A percentile compares a stretch with the other conserved stretches of the same genome.
Evolutionary conservation across 1,140 invertebrate species (phyloP).

Genomic region (Cydia fagiglandana): DNA sequence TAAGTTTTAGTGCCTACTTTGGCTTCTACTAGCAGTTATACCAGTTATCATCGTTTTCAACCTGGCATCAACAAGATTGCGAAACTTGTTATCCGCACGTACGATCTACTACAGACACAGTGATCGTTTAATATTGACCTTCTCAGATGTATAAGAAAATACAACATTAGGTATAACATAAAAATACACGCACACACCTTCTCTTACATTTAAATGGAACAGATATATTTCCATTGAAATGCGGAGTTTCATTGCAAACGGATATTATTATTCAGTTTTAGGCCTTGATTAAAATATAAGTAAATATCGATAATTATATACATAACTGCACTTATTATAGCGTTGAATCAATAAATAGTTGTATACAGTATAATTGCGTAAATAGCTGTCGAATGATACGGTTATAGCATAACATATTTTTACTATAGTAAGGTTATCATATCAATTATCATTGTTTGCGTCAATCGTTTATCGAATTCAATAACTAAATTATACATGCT

Average conservation of each 20-base stretch:
- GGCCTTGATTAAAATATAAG: conserved; percentile 19
- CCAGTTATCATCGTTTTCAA: neutral
- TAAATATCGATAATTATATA: conserved; percentile 19
- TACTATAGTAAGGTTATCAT: conserved; percentile 32
- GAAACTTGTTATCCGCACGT: conserved; percentile 20
- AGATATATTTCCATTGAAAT: conserved; percentile 13
- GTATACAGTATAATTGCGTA: neutral
- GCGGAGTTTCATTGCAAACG: neutral
- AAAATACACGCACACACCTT: conserved; percentile 6
- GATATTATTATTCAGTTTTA: conserved; percentile 20
- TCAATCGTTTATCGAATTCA: conserved; percentile 47
- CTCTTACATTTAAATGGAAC: neutral
- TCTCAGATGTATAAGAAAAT: conserved; percentile 17
- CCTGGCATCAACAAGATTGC: conserved; percentile 12
- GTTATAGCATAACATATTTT: conserved; percentile 24
- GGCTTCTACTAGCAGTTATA: neutral
- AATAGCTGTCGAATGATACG: conserved; percentile 12
- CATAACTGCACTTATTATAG: conserved; percentile 14
- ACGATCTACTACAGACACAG: conserved; percentile 18
- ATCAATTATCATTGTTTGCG: conserved; percentile 43
- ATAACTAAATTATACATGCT: conserved; percentile 38
- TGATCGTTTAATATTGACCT: neutral
- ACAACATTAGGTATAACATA: conserved; percentile 10
- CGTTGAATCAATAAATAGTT: conserved; percentile 21
- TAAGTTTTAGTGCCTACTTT: neutral